Base-by-base conservation (phyloP, 2,797 vertebrate genomes). In the Malurus splendens region DNA sequence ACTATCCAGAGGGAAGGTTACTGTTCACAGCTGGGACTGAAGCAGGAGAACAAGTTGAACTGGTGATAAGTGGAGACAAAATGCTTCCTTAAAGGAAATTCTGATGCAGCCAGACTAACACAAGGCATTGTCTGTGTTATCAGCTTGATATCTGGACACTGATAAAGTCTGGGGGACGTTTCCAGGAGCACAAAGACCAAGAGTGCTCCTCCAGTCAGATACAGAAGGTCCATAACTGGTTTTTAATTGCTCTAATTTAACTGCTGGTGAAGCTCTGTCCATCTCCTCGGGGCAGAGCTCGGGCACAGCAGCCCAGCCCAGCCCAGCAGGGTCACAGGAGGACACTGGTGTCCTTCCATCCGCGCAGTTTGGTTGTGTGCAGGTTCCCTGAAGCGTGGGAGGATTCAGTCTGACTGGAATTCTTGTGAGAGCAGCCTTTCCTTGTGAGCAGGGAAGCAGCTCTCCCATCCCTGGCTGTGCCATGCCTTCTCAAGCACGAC, bases 361-460 rank as follows among this genome's bases (percentile, higher is more conserved):
- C 41, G 28, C 0, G 0, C n/a, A 55, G 20, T 62, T 39, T 59
- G 48, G 8, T 6, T 16, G n/a, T n/a, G 32, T 51, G 33, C 5
- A 52, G 42, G 2, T 39, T n/a, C 62, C 70, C 42, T 81, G 66
- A 78, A 66, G 24, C 4, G 0, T 32, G 32, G 16, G 18, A 66
- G 68, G 73, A 72, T 72, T 73, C 59, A 56, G 16, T 72, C 36
- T 80, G 88, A 87, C 65, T 91, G 57, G 72, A 90, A 93, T 82
- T 36, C 88, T 82, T 77, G 47, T 51, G 86, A 91, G 83, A 67
- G 42, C 27, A 57, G 44, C 8, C 18, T 65, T 80, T 84, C 17
- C 67, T 51, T 65, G 60, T 1, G 20, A 42, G 54, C n/a, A 36
- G 11, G n/a, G 56, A 25, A 56, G 64, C 70, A 81, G 48, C 6